Evolutionary conservation across 2,888 invertebrate genomes (phyloP), one percentile per base, ranked within the genome.

Genomic region (Eugnorisma glareosa): DNA sequence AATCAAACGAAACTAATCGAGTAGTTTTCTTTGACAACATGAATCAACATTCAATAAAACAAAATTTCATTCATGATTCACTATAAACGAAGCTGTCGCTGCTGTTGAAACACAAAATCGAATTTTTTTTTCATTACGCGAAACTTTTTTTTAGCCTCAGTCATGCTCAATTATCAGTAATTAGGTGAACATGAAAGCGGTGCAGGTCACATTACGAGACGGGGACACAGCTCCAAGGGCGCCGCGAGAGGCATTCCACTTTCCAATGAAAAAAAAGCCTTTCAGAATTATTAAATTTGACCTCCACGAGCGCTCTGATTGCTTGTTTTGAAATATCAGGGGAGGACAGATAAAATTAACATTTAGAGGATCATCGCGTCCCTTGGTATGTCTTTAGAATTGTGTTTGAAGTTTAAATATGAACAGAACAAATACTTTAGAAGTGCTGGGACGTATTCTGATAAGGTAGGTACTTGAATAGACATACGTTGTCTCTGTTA

Each of bases 111-210:
- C 74, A 72, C 59, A 45, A 71, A 83, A 77, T 67, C 35, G 28
- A 61, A 59, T 3, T 28, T 15, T 76, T 63, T 67, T 67, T 63
- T 63, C 71, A 68, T 31, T 35, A 51, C 43, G 45, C 54, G 13
- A 73, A 76, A 45, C 35, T 71, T 83, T 37, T 72, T 69, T 63
- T 75, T 43, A 75, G 67, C 70, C 40, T 70, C 61, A 75, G 77
- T 81, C 68, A 77, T 67, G 81, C 75, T 81, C 82, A 85, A 88
- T 88, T 83, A 88, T 75, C 64, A 75, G 75, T 82, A 89, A 89
- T 89, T 89, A 89, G 66, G 70, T 69, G 80, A 81, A 77, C 75
- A 73, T 80, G 72, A 84, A 83, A 82, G 79, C 76, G 40, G 57
- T 82, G 77, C 86, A 79, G 72, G 73, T 77, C 74, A 45, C 67